Evolutionary conservation across 2,888 invertebrate species (phyloP).

Genomic region (Eupithecia vulgata): DNA sequence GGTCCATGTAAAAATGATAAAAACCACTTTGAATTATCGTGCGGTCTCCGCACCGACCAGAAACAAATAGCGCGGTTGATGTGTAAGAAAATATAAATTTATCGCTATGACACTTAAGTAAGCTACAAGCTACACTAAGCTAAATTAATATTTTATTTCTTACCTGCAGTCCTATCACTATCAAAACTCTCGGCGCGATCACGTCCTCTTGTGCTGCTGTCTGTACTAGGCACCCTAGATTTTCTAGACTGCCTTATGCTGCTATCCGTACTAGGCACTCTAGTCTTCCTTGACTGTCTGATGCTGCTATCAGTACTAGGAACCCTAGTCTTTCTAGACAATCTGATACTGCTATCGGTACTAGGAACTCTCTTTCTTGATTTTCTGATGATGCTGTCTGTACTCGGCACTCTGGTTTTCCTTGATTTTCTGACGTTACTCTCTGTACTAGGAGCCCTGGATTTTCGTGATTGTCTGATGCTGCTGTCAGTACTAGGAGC

Average conservation of each 20-base stretch:
- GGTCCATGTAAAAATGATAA: too few relatives aligned
- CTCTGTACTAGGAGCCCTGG: conserved; percentile 11
- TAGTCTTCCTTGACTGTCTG: background rate
- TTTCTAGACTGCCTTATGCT: background rate
- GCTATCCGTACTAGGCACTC: conserved; percentile 5
- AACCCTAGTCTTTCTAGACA: conserved; percentile 8
- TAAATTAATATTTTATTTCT: background rate
- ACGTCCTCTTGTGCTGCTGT: conserved; percentile 10
- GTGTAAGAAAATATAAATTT: too few relatives aligned
- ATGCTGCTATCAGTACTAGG: conserved; percentile 6
- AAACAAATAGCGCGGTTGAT: too few relatives aligned
- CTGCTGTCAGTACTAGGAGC: conserved; percentile 13
- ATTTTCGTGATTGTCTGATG: conserved; percentile 16
- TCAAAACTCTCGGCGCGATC: conserved; percentile 29
- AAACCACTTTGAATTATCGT: too few relatives aligned
- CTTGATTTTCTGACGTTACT: background rate
- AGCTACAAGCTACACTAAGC: too few relatives aligned
- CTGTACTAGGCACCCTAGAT: conserved; percentile 10
- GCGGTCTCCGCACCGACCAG: too few relatives aligned
- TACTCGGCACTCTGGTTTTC: background rate
- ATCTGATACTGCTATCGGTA: conserved; percentile 10
- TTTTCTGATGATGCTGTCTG: background rate
- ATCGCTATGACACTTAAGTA: too few relatives aligned
- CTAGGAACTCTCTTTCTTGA: background rate
- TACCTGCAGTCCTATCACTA: conserved; percentile 56